phyloP scores from a whole-genome alignment of 92 coral and sea anemone species.

The Phenganax subtilis region DNA sequence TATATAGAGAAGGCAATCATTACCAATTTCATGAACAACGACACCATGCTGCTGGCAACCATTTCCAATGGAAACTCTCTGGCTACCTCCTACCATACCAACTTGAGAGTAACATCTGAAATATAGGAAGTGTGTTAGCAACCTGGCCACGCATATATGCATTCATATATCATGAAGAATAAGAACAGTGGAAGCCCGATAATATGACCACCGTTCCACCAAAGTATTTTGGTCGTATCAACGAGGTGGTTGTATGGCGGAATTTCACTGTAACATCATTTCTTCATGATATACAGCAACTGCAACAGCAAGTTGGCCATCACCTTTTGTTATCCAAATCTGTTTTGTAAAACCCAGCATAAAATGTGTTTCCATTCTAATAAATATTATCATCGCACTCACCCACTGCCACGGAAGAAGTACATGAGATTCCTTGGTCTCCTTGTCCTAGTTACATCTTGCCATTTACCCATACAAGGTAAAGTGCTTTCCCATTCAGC shows the following conservation, averaged over 20 bases:
- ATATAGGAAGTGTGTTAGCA: background rate
- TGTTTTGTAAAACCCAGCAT: no score
- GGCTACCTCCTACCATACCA: constrained; percentile 52
- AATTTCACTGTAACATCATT: no score
- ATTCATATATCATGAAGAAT: no score
- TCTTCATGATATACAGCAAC: no score
- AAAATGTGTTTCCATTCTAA: no score
- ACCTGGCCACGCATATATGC: no score
- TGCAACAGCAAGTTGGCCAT: no score
- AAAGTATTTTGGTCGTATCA: no score
- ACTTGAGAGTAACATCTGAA: constrained; percentile 53
- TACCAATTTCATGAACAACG: constrained; percentile 63
- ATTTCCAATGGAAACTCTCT: constrained; percentile 57
- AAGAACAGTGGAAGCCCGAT: no score
- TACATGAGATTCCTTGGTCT: constrained; percentile 21
- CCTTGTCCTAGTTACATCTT: background rate
- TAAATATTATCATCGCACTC: background rate
- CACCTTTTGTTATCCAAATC: no score
- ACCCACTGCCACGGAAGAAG: constrained; percentile 34
- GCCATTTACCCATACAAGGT: constrained; percentile 35
- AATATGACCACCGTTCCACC: no score
- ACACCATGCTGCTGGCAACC: constrained; percentile 44
- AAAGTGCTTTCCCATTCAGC: constrained; percentile 22
- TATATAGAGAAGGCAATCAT: background rate
- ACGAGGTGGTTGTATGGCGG: no score